phyloP scores from a whole-genome alignment of 1,140 invertebrate species.

The Trachymyrmex cornetzi region DNA sequence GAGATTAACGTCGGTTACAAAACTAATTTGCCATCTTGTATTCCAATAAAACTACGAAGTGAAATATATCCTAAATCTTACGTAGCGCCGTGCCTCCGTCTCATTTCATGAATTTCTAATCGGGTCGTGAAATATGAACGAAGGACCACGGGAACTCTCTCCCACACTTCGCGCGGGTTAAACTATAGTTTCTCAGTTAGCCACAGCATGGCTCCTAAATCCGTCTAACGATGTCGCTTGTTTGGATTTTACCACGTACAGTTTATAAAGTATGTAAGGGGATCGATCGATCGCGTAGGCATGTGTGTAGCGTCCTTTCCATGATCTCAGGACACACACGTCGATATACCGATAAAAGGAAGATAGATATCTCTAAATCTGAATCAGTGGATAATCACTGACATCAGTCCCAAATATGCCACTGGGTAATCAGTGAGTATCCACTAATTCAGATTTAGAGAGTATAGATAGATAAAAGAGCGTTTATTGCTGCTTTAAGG shows the following conservation, averaged over 20 bases:
- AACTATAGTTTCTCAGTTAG: constrained; percentile 32
- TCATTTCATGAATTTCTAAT: constrained; percentile 45
- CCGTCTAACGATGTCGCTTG: constrained; percentile 52
- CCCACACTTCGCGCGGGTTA: background rate
- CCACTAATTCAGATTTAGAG: too few relatives aligned
- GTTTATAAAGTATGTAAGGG: constrained; percentile 48
- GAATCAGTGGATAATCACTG: too few relatives aligned
- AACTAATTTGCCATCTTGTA: background rate
- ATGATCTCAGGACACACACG: constrained; percentile 22
- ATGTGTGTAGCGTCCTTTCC: background rate
- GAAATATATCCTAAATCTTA: constrained; percentile 21
- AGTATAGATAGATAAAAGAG: too few relatives aligned
- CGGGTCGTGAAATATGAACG: constrained; percentile 14
- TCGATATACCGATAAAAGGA: constrained; percentile 51
- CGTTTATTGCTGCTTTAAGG: too few relatives aligned
- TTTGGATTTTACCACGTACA: constrained; percentile 48
- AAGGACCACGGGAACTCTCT: background rate
- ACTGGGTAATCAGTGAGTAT: too few relatives aligned
- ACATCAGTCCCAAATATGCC: too few relatives aligned
- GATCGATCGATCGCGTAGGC: constrained; percentile 20
- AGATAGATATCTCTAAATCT: background rate
- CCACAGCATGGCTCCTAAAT: constrained; percentile 29
- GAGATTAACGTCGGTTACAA: constrained; percentile 20
- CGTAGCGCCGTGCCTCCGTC: background rate
- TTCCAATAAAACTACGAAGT: background rate